Base-by-base conservation (phyloP, 2,888 invertebrate species). In the Brassicogethes aeneus region DNA sequence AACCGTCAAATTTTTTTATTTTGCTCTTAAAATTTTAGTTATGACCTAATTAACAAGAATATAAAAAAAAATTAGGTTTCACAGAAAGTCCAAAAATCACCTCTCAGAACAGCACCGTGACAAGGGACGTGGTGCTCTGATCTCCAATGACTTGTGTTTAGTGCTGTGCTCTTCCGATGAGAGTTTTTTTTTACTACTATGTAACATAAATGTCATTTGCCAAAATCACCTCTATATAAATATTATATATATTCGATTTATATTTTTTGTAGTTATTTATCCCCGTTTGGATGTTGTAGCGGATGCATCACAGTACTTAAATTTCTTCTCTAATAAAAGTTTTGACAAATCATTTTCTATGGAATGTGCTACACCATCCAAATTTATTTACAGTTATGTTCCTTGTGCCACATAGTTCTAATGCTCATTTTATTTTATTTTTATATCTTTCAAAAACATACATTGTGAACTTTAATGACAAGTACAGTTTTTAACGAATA, bases 151-250 rank as follows among this genome's bases (percentile, higher is more conserved):
- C 57, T 54, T 23, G 5, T 23, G n/a, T n/a, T 47, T 51, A 53
- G 52, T 60, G 56, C 61, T 61, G 60, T 56, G 50, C 54, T 46
- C 45, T 42, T n/a, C n/a, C n/a, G 39, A 44, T 40, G 43, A 33
- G 39, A 37, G 37, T 48, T 55, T 54, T 62, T 62, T 58, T 55
- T n/a, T n/a, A n/a, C n/a, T 66, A 69, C 66, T 67, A 66, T 66
- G 66, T 68, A 67, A 66, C 64, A 67, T 65, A 69, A 68, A 68
- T 69, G 69, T 69, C 68, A 68, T 68, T 68, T 68, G 69, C 69
- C 69, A 69, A 69, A 69, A 64, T 60, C 65, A 64, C 61, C 61
- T 64, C 61, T 62, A 58, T 53, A 52, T 47, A 53, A 46, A 48
- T 42, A 51, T 23, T 50, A 51, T 51, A 53, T 47, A 48, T 54